A percentile compares a stretch with the other conserved stretches of the same genome.
phyloP scores from a whole-genome alignment of 2,113 vertebrate genomes.

The Colistium nudipinnis region DNA sequence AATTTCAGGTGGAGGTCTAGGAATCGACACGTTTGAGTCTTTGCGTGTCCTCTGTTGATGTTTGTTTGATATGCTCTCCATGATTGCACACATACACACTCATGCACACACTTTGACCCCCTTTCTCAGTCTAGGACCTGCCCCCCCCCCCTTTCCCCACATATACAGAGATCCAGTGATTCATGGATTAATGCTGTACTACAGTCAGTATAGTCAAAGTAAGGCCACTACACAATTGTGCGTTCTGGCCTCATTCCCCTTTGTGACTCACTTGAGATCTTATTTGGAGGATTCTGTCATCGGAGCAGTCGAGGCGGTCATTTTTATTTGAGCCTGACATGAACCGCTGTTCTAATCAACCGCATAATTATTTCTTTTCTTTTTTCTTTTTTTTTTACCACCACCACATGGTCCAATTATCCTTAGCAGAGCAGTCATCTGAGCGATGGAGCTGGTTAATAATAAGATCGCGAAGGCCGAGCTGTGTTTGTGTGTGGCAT shows the following conservation, averaged over 20 bases:
- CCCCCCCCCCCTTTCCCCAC: background rate
- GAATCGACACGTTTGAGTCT: constrained; percentile 34
- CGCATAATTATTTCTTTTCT: constrained; percentile 9
- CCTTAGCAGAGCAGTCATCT: constrained; percentile 7
- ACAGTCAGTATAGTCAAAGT: background rate
- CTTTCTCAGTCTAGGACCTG: constrained; percentile 38
- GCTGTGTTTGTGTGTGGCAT: constrained; percentile 59
- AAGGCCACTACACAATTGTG: constrained; percentile 11
- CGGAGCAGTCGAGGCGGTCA: constrained; percentile 32
- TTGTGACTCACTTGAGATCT: constrained; percentile 51
- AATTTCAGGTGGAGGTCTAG: constrained; percentile 54
- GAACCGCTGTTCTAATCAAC: constrained; percentile 38
- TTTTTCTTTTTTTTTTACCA: constrained; percentile 23
- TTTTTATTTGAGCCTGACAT: constrained; percentile 47
- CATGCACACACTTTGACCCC: constrained; percentile 14
- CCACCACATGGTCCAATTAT: constrained; percentile 9
- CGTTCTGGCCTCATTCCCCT: constrained; percentile 29
- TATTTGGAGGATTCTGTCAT: constrained; percentile 54
- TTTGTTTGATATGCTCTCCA: constrained; percentile 28
- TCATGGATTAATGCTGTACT: background rate
- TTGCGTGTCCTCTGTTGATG: constrained; percentile 11
- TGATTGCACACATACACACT: background rate
- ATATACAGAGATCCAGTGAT: background rate
- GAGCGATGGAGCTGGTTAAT: constrained; percentile 3
- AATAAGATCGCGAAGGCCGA: too few species aligned